Conservation (phyloP, 2,888 invertebrate species). For the Lasioglossum lativentre region DNA sequence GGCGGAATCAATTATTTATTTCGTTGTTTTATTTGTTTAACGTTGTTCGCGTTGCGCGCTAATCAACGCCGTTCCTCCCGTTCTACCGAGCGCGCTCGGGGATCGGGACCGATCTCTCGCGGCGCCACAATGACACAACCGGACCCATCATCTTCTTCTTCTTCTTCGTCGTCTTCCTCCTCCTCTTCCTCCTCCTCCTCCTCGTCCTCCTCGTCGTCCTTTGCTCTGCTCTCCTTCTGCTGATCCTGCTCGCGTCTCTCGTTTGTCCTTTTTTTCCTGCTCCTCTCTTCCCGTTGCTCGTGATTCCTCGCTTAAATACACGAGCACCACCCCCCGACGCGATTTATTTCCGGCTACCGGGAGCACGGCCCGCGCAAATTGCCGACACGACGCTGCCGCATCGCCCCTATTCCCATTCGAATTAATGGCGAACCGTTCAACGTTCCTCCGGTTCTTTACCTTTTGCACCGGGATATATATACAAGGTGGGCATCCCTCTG, state of each 20-base stretch:
- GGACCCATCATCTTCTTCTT: constrained; percentile 1
- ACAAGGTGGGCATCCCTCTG: not conserved
- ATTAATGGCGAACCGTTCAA: constrained; percentile 25
- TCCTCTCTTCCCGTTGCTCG: constrained; percentile 15
- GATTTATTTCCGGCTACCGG: constrained; percentile 38
- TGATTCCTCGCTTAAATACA: constrained; percentile 5
- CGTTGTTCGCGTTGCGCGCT: constrained; percentile 70
- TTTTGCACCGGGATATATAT: not conserved
- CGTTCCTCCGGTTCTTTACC: not conserved
- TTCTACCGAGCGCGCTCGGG: not conserved
- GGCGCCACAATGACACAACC: constrained; percentile 19
- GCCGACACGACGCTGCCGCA: constrained; percentile 8
- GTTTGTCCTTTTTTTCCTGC: not conserved
- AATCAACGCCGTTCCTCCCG: constrained; percentile 71
- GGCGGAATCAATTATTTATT: constrained; percentile 84
- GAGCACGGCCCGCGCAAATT: constrained; percentile 23
- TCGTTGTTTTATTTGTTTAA: constrained; percentile 82
- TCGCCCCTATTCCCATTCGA: not conserved
- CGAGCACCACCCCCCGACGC: constrained; percentile 8
- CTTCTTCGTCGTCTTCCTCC: not conserved
- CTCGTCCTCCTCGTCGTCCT: too few relatives aligned
- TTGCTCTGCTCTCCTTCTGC: not conserved
- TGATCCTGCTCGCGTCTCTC: not conserved
- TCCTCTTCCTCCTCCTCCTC: not conserved
- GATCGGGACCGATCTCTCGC: constrained; percentile 20